Conservation (phyloP, 2,797 vertebrate species). For the Chaunax sp. region DNA sequence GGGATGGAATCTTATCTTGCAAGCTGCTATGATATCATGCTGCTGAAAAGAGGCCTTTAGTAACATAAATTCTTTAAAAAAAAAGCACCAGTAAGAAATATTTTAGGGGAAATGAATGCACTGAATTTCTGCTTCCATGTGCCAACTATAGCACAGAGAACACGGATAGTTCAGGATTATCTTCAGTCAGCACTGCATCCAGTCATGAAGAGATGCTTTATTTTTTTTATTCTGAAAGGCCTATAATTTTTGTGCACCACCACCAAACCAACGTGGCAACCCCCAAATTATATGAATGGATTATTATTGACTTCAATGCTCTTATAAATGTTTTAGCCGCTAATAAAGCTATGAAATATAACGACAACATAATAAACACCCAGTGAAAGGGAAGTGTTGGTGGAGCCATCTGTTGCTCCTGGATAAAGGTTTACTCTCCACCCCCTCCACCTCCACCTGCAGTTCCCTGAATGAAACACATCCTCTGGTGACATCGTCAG, state of each 20-base stretch:
- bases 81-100: background rate
- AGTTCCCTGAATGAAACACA: constrained; percentile 9
- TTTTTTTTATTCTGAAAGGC: too few species aligned
- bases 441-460: constrained; percentile 1
- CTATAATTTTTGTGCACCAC: too few species aligned
- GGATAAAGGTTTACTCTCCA: too few species aligned
- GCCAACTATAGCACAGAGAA: too few species aligned
- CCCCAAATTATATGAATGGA: too few species aligned
- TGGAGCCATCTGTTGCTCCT: constrained; percentile 40
- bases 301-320: too few species aligned
- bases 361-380: constrained; percentile 36
- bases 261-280: too few species aligned
- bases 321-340: too few species aligned
- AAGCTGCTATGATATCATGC: constrained; percentile 27
- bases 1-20: constrained; percentile 46
- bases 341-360: too few species aligned
- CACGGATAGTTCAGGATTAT: background rate
- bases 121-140: too few species aligned
- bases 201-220: too few species aligned
- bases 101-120: background rate
- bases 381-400: constrained; percentile 41
- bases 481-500: constrained; percentile 18
- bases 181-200: too few species aligned
- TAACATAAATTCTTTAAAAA: constrained; percentile 4
- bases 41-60: constrained; percentile 26